Evolutionary conservation across 2,113 vertebrate species (phyloP).

Genomic region (Vulpes lagopus): DNA sequence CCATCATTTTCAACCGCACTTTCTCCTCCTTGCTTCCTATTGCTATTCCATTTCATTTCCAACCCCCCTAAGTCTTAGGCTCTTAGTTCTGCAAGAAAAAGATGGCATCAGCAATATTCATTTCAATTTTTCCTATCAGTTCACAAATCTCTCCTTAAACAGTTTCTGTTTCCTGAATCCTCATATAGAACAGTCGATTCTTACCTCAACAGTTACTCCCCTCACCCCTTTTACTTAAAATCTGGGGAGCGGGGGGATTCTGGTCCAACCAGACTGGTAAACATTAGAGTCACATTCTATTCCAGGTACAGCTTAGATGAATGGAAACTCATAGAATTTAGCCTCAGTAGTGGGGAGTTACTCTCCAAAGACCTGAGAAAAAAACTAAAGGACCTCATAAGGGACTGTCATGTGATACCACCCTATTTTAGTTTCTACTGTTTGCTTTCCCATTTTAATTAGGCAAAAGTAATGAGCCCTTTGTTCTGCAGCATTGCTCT

Average conservation of each 20-base stretch:
- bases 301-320: not conserved
- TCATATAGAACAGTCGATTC: not conserved
- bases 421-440: conserved; percentile 60
- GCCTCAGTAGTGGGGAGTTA: not conserved
- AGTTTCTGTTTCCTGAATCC: not conserved
- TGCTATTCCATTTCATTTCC: not conserved
- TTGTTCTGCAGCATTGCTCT: conserved; percentile 72
- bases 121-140: conserved; percentile 16
- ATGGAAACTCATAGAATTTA: not conserved
- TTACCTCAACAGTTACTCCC: not conserved
- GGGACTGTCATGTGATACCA: not conserved
- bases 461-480: conserved; percentile 74
- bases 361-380: conserved; percentile 29
- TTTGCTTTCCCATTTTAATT: conserved; percentile 68
- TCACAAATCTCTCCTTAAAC: conserved; percentile 5
- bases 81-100: not conserved
- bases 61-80: not conserved
- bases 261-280: not conserved
- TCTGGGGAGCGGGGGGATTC: not conserved
- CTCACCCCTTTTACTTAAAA: conserved; percentile 16
- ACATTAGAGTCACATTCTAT: not conserved
- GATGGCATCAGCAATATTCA: not conserved
- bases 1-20: not conserved
- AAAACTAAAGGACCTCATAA: not conserved
- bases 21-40: not conserved